Base-by-base conservation (phyloP, 2,888 invertebrate genomes). In the Stenchaetothrips biformis region DNA sequence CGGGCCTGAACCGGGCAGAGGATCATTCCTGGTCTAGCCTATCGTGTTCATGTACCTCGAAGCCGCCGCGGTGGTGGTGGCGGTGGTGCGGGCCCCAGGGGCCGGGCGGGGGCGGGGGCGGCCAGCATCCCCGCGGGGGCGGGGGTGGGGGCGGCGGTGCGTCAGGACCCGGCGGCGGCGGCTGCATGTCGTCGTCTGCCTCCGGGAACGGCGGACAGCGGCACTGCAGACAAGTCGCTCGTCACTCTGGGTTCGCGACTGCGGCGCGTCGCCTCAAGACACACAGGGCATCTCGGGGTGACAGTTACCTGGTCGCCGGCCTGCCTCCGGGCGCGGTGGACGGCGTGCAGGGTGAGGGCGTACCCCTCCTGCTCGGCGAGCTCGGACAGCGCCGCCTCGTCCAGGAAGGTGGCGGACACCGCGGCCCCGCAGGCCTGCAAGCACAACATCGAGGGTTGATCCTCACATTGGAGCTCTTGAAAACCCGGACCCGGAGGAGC, bases 51-150 rank as follows among this genome's bases (percentile, higher is more conserved):
- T n/a, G n/a, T 53, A 67, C 67, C 67, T 67, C 21, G 21, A 25
- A 21, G 67, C 67, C 67, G 21, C 21, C 11, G 25, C 67, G 67
- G 67, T 74, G 67, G 67, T 74, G 67, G 67, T n/a, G 67, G 67
- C 21, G 67, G 67, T 74, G 67, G 67, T n/a, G 25, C 9, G 67
- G 67, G 21, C 67, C 67, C 67, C 67, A 67, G 18, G n/a, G 67
- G 21, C 67, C 67, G 25, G 67, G 67, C 7, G 67, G 67, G 21
- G 67, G 67, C 67, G 67, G 67, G 67, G 67, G 67, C 67, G 67
- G 67, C 67, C 67, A 74, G 67, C 67, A 74, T n/a, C 67, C 67
- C 7, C 67, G 67, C 7, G 21, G 67, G 67, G 67, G 67, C 67
- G n/a, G 67, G 67, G 67, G 25, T 8, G 9, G 7, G 25, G 21